Base-by-base conservation (phyloP, 2,113 vertebrate genomes). In the Syngnathus typhle region DNA sequence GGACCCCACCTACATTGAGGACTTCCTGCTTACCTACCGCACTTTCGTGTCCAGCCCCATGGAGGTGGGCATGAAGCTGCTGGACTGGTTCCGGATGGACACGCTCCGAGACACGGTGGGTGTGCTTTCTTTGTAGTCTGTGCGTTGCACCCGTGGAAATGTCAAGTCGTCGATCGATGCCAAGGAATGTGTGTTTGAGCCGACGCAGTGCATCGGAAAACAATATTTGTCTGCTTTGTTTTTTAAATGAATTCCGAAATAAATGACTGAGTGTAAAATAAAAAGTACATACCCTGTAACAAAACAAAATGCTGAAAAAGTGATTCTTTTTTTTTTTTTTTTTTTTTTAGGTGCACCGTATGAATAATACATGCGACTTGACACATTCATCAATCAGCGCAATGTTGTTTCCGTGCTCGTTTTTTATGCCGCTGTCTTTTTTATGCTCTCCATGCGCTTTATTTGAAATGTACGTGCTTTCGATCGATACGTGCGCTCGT, bases 1-100 rank as follows among this genome's bases (percentile, higher is more conserved):
- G 76, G 96, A 99, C 84, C 95, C 96, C 75, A 99, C 96, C 18
- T 99, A 98, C 73, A 96, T 99, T 0, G 96, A 99, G 85, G 96
- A 99, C 92, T 99, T 99, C 81, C 91, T 99, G 16, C 72, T 98
- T 70, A 98, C 96, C 0, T 95, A 96, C 61, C 93, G 96, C 77
- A 98, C 96, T 1, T 99, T 99, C 89, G 91, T 98, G 71, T 89
- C 91, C 64, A 95, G 90, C 79, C 94, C 96, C 32, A 90, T 99
- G 92, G 92, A 96, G 80, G 94, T 98, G 67, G 94, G 96, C 43
- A 89, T 83, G 77, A 98, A 96, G 54, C 92, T 99, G n/a, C 80
- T 99, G 77, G 94, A 96, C 51, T 99, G 96, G 96, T 99, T 99
- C 82, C 91, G 92, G 76, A 82, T 94, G 82, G 94, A 97, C 85